Evolutionary conservation across 64 coral and sea anemone species (phyloP), one percentile per base, ranked within the genome.

Genomic region (Montipora cactus): DNA sequence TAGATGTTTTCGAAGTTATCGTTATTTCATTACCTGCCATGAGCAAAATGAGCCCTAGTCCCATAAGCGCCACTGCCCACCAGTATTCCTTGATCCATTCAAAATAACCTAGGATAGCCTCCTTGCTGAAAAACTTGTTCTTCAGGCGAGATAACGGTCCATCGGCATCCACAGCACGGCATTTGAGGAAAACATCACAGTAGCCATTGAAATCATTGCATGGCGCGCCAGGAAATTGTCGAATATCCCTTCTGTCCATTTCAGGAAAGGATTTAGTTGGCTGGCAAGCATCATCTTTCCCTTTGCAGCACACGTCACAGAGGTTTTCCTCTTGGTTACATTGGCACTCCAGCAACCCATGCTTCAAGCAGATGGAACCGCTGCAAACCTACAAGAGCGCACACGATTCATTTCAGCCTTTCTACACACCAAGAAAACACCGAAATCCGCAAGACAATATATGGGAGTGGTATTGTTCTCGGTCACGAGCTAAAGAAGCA

Each of bases 181-280:
- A 99, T 44, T 96, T 99, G 14, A 94, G 89, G n/a, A 99, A 96
- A 20, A 99, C 95, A 76, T 99, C 98, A 80, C 98, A 99, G 87
- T 99, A 99, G 3, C 95, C 98, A 48, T 99, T 94, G 92, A 94
- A 99, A 78, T 99, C 68, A 48, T 99, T 73, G 79, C 98, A 99
- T 8, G 98, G 94, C 10, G 98, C 94, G 16, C 94, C 95, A 13
- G 98, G 89, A 5, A 74, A 91, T 62, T 94, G 92, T 12, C 89
- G 77, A 1, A 96, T 75, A 8, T 8, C 50, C 66, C 44, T 37
- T 1, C 0, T 44, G 47, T 15, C 28, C 19, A 87, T 62, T 4
- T 0, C 58, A 0, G 5, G 0, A 18, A 93, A 80, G 4, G 80
- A 48, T 47, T 21, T 46, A 9, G 76, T 80, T 12, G 92, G 85